Evolutionary conservation across 2,888 invertebrate genomes (phyloP).

Genomic region (Lithosia quadra): DNA sequence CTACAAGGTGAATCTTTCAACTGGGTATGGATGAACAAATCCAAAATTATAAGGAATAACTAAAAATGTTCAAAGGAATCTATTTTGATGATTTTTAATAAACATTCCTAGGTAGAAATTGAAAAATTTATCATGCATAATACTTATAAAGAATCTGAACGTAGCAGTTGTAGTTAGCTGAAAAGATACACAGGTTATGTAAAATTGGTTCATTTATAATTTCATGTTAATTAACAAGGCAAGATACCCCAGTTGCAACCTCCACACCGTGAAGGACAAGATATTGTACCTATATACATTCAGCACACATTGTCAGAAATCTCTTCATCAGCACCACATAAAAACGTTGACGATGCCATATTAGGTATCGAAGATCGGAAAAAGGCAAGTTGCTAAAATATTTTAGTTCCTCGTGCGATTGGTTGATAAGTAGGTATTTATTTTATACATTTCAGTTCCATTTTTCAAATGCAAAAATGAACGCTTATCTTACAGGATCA

Average conservation of each 20-base stretch:
- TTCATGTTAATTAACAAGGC: background rate
- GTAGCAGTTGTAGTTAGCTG: background rate
- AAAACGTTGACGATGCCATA: background rate
- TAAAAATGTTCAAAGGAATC: too few relatives aligned
- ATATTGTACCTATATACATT: constrained; percentile 10
- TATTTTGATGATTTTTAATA: too few relatives aligned
- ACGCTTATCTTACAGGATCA: too few relatives aligned
- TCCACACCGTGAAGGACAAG: constrained; percentile 13
- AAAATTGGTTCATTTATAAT: background rate
- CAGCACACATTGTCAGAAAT: constrained; percentile 3
- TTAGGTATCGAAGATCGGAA: background rate
- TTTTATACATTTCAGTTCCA: too few relatives aligned
- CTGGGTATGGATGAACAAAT: too few relatives aligned
- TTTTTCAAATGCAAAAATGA: too few relatives aligned
- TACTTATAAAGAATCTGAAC: too few relatives aligned
- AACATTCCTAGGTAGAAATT: too few relatives aligned
- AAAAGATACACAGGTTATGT: background rate
- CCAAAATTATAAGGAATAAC: too few relatives aligned
- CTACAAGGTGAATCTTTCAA: too few relatives aligned
- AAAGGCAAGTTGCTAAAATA: background rate
- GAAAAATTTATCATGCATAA: too few relatives aligned
- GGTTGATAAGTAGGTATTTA: too few relatives aligned
- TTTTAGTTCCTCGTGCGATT: background rate
- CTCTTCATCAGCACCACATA: background rate
- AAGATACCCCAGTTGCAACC: background rate